Percentiles rank a stretch among this genome's conserved stretches.
Evolutionary conservation across 1,140 invertebrate species (phyloP).

Genomic region (Calycopis cecrops): DNA sequence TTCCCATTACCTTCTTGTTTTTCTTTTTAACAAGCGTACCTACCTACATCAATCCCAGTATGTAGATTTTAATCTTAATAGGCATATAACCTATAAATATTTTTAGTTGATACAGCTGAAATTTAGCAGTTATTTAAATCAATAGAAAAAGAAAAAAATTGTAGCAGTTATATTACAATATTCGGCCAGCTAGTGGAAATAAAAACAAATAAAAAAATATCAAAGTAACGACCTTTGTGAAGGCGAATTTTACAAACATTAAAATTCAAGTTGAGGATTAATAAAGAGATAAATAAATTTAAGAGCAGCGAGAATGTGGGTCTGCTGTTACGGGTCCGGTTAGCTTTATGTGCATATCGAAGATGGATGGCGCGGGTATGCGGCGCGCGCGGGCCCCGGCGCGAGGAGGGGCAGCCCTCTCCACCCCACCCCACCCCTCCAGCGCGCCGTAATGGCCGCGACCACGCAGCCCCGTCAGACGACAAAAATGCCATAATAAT

Average conservation of each 20-base stretch:
- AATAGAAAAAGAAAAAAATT: too few relatives aligned
- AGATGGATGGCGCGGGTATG: constrained; percentile 63
- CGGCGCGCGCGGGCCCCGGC: constrained; percentile 27
- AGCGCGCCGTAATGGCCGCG: constrained; percentile 59
- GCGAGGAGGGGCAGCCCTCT: constrained; percentile 20
- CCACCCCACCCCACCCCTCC: constrained; percentile 37
- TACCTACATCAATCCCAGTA: too few relatives aligned
- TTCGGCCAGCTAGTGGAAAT: constrained; percentile 13
- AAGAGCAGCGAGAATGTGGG: constrained; percentile 69
- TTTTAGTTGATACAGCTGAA: too few relatives aligned
- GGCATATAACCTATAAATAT: too few relatives aligned
- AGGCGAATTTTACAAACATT: constrained; percentile 57
- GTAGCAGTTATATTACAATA: too few relatives aligned
- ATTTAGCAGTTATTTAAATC: too few relatives aligned
- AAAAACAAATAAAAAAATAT: constrained; percentile 32
- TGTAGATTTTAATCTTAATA: too few relatives aligned
- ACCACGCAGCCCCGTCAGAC: constrained; percentile 68
- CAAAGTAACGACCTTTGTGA: constrained; percentile 33
- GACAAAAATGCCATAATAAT: constrained; percentile 75
- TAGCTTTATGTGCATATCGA: constrained; percentile 72
- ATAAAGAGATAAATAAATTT: constrained; percentile 74
- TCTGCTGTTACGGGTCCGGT: constrained; percentile 67
- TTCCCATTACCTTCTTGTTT: too few relatives aligned
- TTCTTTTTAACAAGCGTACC: too few relatives aligned
- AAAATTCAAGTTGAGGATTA: constrained; percentile 69